Evolutionary conservation across 92 coral and sea anemone genomes (phyloP).

Genomic region (Porites cylindrica): DNA sequence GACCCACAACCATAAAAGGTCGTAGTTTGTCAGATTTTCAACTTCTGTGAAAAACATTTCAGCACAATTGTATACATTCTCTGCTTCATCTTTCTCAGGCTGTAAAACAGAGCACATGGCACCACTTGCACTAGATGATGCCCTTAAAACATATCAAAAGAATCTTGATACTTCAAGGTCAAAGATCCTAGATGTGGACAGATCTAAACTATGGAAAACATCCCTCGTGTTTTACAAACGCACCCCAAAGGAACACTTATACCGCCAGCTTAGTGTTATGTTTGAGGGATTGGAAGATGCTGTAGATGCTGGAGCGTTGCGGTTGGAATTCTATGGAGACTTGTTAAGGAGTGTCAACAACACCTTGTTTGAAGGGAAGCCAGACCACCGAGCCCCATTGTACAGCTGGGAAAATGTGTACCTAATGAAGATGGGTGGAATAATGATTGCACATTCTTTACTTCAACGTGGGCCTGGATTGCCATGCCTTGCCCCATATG

Average conservation of each 20-base stretch:
- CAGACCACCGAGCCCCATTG: slow-evolving; percentile 27
- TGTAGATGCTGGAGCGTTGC: slow-evolving; percentile 50
- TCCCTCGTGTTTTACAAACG: slow-evolving; percentile 42
- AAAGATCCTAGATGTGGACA: slow-evolving; percentile 2
- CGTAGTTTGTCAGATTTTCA: neutral
- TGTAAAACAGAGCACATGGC: neutral
- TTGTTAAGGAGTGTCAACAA: slow-evolving; percentile 31
- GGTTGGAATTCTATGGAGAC: slow-evolving; percentile 39
- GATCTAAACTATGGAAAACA: slow-evolving; percentile 7
- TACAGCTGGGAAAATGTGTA: slow-evolving; percentile 46
- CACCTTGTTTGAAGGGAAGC: slow-evolving; percentile 45
- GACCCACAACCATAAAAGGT: neutral
- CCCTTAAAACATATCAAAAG: slow-evolving; percentile 8
- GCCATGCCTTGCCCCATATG: no score
- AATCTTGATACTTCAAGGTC: neutral
- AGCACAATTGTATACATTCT: neutral
- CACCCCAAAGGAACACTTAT: slow-evolving; percentile 37
- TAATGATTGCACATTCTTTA: slow-evolving; percentile 38
- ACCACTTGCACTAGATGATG: slow-evolving; percentile 4
- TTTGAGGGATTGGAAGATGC: slow-evolving; percentile 52
- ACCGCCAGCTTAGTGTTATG: slow-evolving; percentile 36
- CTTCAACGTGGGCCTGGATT: neutral
- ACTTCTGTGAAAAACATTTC: neutral
- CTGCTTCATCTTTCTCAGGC: neutral
- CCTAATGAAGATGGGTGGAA: slow-evolving; percentile 31